Conservation (phyloP, 2,113 vertebrate genomes). For the Petrocephalus microphthalmus region DNA sequence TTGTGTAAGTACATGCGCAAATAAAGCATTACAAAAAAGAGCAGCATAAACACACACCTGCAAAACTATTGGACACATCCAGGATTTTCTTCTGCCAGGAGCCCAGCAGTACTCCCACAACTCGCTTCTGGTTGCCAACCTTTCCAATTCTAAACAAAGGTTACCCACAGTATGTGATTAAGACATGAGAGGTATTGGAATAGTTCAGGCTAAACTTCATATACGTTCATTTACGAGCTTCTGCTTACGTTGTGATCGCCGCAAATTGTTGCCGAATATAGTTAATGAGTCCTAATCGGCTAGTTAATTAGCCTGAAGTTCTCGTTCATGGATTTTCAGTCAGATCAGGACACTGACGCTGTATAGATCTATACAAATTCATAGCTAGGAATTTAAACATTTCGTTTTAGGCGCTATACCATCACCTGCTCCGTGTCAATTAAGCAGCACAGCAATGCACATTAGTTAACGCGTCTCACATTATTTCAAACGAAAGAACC, state of each 20-base stretch:
- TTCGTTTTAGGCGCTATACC: background rate
- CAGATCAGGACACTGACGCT: background rate
- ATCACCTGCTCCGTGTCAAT: background rate
- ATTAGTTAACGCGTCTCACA: background rate
- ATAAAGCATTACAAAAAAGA: background rate
- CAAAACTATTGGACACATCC: constrained; percentile 97
- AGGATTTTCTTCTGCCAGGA: constrained; percentile 96
- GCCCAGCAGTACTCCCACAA: constrained; percentile 90
- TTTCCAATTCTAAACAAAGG: constrained; percentile 80
- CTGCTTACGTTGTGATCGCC: background rate
- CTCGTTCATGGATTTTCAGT: background rate
- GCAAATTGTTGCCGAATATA: background rate
- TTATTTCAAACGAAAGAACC: background rate
- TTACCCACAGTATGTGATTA: background rate
- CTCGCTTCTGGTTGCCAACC: constrained; percentile 93
- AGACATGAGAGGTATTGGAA: background rate
- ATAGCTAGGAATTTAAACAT: background rate
- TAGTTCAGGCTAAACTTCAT: background rate
- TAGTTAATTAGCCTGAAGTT: background rate
- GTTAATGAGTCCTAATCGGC: background rate
- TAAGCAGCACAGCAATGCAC: background rate
- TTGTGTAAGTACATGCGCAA: background rate
- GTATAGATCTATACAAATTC: background rate
- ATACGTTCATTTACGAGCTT: background rate
- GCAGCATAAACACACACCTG: constrained; percentile 65